Conservation (phyloP, 2,113 vertebrate species). For the Halcyon malimbica region DNA sequence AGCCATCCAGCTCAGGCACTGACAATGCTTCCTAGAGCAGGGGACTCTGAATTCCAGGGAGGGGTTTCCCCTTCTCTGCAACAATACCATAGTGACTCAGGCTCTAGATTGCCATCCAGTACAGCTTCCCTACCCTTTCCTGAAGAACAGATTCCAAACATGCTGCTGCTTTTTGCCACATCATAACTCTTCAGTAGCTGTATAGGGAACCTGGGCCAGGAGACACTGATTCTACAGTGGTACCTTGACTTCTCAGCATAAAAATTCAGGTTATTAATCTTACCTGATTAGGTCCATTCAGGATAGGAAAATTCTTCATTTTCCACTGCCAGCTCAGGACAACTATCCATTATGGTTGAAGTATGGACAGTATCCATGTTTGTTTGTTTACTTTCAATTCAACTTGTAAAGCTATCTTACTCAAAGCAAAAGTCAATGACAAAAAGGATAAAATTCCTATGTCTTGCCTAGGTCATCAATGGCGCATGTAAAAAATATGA, state of each 20-base stretch:
- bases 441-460: neutral
- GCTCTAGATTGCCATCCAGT: neutral
- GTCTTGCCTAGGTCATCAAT: neutral
- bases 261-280: neutral
- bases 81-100: fast-evolving
- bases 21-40: neutral
- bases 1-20: neutral
- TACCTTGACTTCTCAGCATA: neutral
- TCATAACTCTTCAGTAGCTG: neutral
- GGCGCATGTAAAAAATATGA: neutral
- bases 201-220: neutral
- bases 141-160: neutral
- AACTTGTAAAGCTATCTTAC: neutral
- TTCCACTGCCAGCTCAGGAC: neutral
- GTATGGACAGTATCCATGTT: neutral
- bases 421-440: neutral
- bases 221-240: neutral
- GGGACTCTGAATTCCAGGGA: neutral
- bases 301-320: neutral
- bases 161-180: neutral
- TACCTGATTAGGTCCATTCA: neutral
- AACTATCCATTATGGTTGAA: neutral
- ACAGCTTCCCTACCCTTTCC: neutral
- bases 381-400: neutral
- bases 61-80: neutral